phyloP scores from a whole-genome alignment of 2,113 vertebrate genomes.

The Mellivora capensis region DNA sequence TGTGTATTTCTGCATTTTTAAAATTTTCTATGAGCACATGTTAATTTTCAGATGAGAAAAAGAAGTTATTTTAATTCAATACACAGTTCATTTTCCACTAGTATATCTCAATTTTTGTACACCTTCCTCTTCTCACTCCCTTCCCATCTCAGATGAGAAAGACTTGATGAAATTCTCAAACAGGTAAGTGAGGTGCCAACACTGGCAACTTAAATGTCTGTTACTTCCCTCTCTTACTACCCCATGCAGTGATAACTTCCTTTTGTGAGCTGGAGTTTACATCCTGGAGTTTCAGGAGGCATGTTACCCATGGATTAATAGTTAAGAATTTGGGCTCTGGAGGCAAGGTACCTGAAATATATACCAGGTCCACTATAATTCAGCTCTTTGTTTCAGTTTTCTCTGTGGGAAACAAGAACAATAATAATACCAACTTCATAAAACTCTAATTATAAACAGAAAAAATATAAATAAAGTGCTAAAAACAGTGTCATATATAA shows the following conservation, averaged over 20 bases:
- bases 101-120: not conserved
- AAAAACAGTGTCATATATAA: not conserved
- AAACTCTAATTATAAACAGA: not conserved
- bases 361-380: not conserved
- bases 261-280: rapidly evolving
- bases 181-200: not conserved
- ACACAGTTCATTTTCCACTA: not conserved
- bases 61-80: not conserved
- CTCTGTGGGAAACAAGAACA: not conserved
- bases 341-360: not conserved
- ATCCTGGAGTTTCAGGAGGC: not conserved
- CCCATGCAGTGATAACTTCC: not conserved
- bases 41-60: not conserved
- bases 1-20: not conserved
- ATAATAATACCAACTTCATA: not conserved
- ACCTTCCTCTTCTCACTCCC: not conserved
- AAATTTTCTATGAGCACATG: not conserved
- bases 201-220: not conserved
- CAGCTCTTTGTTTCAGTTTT: not conserved
- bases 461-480: not conserved
- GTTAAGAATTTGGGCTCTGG: not conserved
- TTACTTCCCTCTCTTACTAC: not conserved
- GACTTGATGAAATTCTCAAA: not conserved
- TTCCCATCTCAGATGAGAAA: not conserved
- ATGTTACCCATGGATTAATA: not conserved